These are phyloP conservation scores for Poecilia picta DNA, from an alignment of 2,797 vertebrate species.

Conservation along the genomic window DNA sequence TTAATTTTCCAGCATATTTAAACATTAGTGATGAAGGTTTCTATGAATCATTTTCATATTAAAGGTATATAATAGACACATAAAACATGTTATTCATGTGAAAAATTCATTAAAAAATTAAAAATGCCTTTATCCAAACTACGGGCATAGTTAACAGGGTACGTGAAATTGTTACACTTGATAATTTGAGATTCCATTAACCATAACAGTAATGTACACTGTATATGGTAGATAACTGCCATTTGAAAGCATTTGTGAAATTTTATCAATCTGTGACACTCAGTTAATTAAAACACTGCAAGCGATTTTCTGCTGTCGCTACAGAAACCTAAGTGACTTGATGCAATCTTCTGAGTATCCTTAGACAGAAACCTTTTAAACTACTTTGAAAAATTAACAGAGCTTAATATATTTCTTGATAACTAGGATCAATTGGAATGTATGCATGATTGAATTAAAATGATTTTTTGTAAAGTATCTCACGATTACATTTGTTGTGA, in stretches of 20 bases:
- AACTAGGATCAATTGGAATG: too few relatives aligned
- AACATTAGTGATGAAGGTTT: background rate
- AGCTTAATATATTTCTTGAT: too few relatives aligned
- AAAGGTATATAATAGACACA: conserved; percentile 2
- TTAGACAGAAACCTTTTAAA: too few relatives aligned
- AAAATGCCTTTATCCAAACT: conserved; percentile 11
- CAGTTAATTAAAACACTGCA: too few relatives aligned
- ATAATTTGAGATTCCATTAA: conserved; percentile 15
- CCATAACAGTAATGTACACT: conserved; percentile 4
- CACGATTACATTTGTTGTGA: too few relatives aligned
- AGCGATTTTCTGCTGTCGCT: too few relatives aligned
- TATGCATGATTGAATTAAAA: too few relatives aligned
- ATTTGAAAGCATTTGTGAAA: conserved; percentile 5
- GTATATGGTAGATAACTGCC: background rate
- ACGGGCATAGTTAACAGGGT: background rate
- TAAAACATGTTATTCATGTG: background rate
- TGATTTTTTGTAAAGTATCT: too few relatives aligned
- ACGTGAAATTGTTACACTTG: conserved; percentile 25
- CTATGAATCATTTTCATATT: conserved; percentile 4
- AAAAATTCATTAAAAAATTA: conserved; percentile 3
- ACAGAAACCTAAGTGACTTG: too few relatives aligned
- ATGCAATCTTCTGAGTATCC: too few relatives aligned
- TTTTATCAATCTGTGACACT: conserved; percentile 4
- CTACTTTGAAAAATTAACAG: too few relatives aligned
- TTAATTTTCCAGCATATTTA: background rate